Base-by-base conservation (phyloP, 2,113 vertebrate genomes). In the Salvator merianae region DNA sequence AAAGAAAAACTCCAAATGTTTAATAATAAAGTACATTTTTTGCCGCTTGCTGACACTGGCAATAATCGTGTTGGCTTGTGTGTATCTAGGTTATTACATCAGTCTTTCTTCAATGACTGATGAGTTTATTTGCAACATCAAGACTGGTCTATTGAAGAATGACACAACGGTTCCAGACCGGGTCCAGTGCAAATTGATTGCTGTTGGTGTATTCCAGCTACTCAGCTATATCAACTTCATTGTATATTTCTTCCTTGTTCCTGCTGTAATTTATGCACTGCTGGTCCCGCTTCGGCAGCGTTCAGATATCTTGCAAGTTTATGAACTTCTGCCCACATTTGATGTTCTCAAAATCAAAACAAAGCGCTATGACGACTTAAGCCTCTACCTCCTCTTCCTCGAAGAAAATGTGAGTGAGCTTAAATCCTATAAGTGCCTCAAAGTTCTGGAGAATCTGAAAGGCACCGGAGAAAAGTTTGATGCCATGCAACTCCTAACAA, bases 391-490 rank as follows among this genome's bases (percentile, higher is more conserved):
- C 70, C 96, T 99, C 78, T 99, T 99, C 93, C 93, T 99, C 79
- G 96, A 98, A 71, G 98, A 99, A 94, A 99, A 99, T 0, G 94
- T 99, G 80, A 98, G 97, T 68, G 96, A 98, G 86, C 96, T 99
- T 40, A 98, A 99, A 88, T 99, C 98, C 1, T 98, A 96, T 91
- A 99, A 98, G 86, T 98, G 97, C 88, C 96, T 99, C 40, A 98
- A 98, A 95, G 97, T 99, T 53, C 95, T 99, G 85, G 97, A 98
- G 93, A 96, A 97, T 91, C 94, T 99, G 91, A 96, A 97, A 82
- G 95, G 95, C 82, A 96, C 91, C 10, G 94, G 93, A 6, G 97
- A 96, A 72, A 96, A 95, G 18, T 95, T 97, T 30, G 97, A 99
- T 89, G 94, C 97, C 73, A 96, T 98, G 96, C 95, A 97, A 43